Evolutionary conservation across 2,113 vertebrate species (phyloP), one percentile per base, ranked within the genome.

Genomic region (Sclerurus mexicanus): DNA sequence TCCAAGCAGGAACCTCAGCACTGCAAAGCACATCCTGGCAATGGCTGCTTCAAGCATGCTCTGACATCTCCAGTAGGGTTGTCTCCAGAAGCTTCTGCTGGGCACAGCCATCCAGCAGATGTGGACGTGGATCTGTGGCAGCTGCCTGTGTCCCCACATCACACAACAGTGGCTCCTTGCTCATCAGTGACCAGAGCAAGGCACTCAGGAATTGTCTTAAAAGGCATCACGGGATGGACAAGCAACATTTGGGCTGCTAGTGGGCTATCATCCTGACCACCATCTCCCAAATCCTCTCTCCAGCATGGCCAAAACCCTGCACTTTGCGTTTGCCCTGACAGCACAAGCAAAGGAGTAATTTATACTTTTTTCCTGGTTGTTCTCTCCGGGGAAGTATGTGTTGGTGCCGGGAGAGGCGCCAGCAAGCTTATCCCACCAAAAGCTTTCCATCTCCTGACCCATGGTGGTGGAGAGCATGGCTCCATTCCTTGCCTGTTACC

Each of bases 401-500:
- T 0, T 19, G 39, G 44, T 72, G 52, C 35, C 9, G 7, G 14
- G 7, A 67, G 69, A 64, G 40, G 71, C 33, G 55, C 12, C 27
- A 59, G 27, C 10, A 49, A 50, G 40, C 7, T 56, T 33, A 21
- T 17, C 12, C 44, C 4, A 3, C 27, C 35, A 60, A 47, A 78
- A 85, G 19, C 31, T 50, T 74, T 66, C 37, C n/a, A 8, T 5
- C 47, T 64, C n/a, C 63, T 44, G 27, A 68, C 28, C 30, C 52
- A 7, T 8, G 42, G 42, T 8, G 60, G 22, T 7, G 20, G 31
- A 68, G 27, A 55, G 33, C 60, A 55, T 0, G 0, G 72, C 40
- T 84, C 58, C 35, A 28, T 14, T 18, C 27, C 77, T 63, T 1
- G 0, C 8, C 52, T 7, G 1, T 18, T 11, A 35, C 33, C 42